Base-by-base conservation (phyloP, 2,113 vertebrate genomes). In the Polypterus bichir region DNA sequence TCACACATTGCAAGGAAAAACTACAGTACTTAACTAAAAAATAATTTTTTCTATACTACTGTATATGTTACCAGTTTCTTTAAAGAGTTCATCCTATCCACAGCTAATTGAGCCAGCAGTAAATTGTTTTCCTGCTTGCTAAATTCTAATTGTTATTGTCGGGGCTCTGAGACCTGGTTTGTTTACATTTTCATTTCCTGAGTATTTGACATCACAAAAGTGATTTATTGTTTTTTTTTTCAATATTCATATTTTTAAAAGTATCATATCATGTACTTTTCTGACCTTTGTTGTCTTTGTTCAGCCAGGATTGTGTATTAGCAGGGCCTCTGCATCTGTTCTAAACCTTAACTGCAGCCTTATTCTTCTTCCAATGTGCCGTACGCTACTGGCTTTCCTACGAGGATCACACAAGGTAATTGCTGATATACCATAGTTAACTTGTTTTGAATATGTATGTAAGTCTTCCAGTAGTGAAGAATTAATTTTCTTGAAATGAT, bases 321-420 rank as follows among this genome's bases (percentile, higher is more conserved):
- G 96, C 81, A 88, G 96, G 82, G 96, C 96, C 6, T 97, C 96
- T 1, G 96, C 96, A 0, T 87, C 95, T 7, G 90, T 94, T 64
- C 84, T 99, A 62, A 97, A 99, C 81, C 72, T 99, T 73, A 99
- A 98, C 83, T 97, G 96, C 88, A 90, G 92, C 73, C 77, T 99
- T 47, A 87, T 97, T 65, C 84, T 99, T 62, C 69, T 98, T 47
- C 92, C 96, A 0, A 85, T 97, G 89, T 97, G 93, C 65, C 88
- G 93, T 9, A 88, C 83, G 4, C 69, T 97, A 65, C 70, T 98
- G 74, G 89, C 92, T 57, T 86, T 85, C 58, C 74, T 97, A 51
- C 75, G 94, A 69, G 93, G 92, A 64, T 87, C 88, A 48, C 84
- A 78, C 70, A 83, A 74, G 87, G 95, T 98, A 72, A 82, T 9